Evolutionary conservation across 1,140 invertebrate genomes (phyloP).

Genomic region (Prorops nasuta): DNA sequence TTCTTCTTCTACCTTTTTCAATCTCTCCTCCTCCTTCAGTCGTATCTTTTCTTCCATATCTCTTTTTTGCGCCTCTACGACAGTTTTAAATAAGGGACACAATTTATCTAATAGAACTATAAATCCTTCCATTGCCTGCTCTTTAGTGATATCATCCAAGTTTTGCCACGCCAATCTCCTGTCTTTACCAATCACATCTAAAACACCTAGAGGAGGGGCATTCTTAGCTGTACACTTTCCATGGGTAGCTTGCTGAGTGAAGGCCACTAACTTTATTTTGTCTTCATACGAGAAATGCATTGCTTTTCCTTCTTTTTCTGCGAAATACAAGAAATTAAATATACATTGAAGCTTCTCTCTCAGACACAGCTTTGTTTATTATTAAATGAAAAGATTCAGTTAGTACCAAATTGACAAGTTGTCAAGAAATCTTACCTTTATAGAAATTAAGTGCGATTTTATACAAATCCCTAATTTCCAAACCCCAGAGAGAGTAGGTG

Average conservation of each 20-base stretch:
- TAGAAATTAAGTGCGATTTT: slow-evolving; percentile 83
- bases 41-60: slow-evolving; percentile 77
- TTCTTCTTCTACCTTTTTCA: slow-evolving; percentile 56
- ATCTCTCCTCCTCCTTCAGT: slow-evolving; percentile 56
- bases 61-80: slow-evolving; percentile 85
- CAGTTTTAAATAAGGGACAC: slow-evolving; percentile 87
- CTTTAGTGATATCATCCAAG: slow-evolving; percentile 79
- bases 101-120: slow-evolving; percentile 82
- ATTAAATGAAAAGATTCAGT: no score
- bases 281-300: slow-evolving; percentile 92
- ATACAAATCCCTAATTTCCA: slow-evolving; percentile 70
- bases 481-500: slow-evolving; percentile 47
- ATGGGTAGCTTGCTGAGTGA: slow-evolving; percentile 86
- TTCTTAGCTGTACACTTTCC: slow-evolving; percentile 76
- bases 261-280: slow-evolving; percentile 86
- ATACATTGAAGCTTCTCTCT: no score
- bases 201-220: slow-evolving; percentile 81
- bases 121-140: slow-evolving; percentile 90
- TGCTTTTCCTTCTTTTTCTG: slow-evolving; percentile 95
- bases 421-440: slow-evolving; percentile 67
- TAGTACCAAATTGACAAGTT: no score
- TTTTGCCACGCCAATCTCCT: slow-evolving; percentile 90
- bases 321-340: slow-evolving; percentile 35
- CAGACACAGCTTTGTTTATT: no score
- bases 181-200: slow-evolving; percentile 94